These are phyloP conservation scores for Minunthozetes semirufus DNA, from an alignment of 2,888 invertebrate species.

Conservation along the genomic window DNA sequence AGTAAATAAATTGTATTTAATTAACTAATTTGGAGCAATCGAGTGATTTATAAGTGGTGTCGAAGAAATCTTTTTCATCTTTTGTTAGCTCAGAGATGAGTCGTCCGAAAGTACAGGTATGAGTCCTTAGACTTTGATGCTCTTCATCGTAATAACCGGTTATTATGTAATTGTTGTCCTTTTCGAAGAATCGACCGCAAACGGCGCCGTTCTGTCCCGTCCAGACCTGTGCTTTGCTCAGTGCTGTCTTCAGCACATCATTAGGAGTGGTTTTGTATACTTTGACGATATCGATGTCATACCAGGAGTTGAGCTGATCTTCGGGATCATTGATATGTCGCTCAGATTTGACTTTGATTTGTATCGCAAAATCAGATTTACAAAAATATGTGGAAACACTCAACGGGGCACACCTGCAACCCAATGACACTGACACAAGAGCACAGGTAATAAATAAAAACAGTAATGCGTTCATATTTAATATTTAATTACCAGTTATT, in stretches of 20 bases:
- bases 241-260: background rate
- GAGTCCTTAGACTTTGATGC: background rate
- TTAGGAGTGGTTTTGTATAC: background rate
- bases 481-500: too few species aligned
- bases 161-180: background rate
- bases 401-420: background rate
- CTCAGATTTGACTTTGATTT: background rate
- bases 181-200: background rate
- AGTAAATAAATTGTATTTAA: background rate
- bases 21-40: background rate
- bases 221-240: background rate
- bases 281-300: slow-evolving; percentile 6
- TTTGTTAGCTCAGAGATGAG: background rate
- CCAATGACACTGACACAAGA: background rate
- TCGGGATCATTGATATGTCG: background rate
- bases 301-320: slow-evolving; percentile 12
- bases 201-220: background rate
- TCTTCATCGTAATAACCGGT: background rate
- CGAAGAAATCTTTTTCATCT: background rate
- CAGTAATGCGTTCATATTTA: background rate
- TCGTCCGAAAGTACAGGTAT: slow-evolving; percentile 10
- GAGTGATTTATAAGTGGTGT: background rate
- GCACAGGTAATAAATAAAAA: background rate
- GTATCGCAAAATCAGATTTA: background rate
- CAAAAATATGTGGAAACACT: background rate